Evolutionary conservation across 2,113 vertebrate genomes (phyloP), one percentile per base, ranked within the genome.

Genomic region (Pholis gunnellus): DNA sequence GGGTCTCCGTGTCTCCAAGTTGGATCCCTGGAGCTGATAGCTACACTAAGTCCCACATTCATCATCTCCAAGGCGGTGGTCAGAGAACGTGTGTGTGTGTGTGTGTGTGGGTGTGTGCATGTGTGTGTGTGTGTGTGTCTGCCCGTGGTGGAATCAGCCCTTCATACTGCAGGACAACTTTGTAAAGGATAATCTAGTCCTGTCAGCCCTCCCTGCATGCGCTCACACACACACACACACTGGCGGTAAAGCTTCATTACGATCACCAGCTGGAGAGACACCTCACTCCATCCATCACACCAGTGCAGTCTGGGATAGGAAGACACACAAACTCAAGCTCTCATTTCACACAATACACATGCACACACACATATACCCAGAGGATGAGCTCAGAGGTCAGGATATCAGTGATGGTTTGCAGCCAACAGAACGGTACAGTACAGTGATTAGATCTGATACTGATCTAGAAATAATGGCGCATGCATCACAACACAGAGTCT

Each of bases 261-360:
- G 40, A 89, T 86, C 88, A 86, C 87, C 91, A 94, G 85, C 90
- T 92, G 88, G 78, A 88, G 81, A 90, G 86, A 88, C 81, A 85
- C 84, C 83, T 87, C 80, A 72, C 78, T 86, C 81, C 75, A 94
- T 92, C 87, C 80, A 94, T 93, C 89, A 93, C 69, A 82, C 54
- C 38, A 17, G n/a, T 76, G 82, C 65, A 86, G 79, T 60, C 63
- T 80, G 48, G 82, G 72, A 89, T 71, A 71, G 64, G 64, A 81
- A 36, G 68, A 73, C 61, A 77, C 27, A 81, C 54, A 86, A 59
- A 34, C 60, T 67, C 44, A 36, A 8, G 31, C 75, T 22, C 52
- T 48, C 44, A 57, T 46, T 78, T 64, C 40, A 71, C 57, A 71
- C 38, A 56, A 27, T 48, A 56, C 57, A 71, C 52, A 63, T 56